A percentile compares a stretch with the other conserved stretches of the same genome.
These are phyloP conservation scores for Autographa pulchrina DNA, from an alignment of 2,888 invertebrate genomes.

Conservation along the genomic window DNA sequence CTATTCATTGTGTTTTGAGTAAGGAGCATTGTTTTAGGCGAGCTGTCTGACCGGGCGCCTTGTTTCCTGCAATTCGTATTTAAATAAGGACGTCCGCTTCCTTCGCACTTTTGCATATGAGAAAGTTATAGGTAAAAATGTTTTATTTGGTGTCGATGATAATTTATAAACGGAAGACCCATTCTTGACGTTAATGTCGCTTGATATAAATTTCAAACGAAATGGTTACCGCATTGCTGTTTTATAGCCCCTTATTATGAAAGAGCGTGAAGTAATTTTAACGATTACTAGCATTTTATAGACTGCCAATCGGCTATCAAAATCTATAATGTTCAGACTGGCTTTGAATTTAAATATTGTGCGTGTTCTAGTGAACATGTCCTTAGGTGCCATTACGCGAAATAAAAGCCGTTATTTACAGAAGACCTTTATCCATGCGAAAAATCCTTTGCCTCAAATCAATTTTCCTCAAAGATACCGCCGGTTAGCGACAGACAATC, in stretches of 20 bases:
- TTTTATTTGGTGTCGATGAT: constrained; percentile 64
- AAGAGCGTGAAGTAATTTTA: constrained; percentile 30
- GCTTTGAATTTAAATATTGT: neutral
- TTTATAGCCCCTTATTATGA: constrained; percentile 45
- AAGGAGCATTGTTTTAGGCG: constrained; percentile 73
- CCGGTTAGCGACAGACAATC: constrained; percentile 32
- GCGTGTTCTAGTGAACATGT: neutral
- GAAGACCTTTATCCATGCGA: constrained; percentile 18
- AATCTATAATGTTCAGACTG: neutral
- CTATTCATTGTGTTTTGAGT: constrained; percentile 63
- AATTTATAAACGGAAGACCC: constrained; percentile 73
- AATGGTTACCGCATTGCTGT: constrained; percentile 40
- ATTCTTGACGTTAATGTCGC: constrained; percentile 58
- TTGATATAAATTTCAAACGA: constrained; percentile 44
- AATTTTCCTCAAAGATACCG: constrained; percentile 48
- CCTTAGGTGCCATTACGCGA: neutral
- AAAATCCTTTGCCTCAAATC: constrained; percentile 37
- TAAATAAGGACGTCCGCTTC: constrained; percentile 85
- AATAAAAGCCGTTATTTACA: constrained; percentile 11
- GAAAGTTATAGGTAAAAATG: constrained; percentile 70
- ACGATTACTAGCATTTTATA: constrained; percentile 37
- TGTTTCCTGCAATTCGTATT: constrained; percentile 77
- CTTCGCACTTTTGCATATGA: constrained; percentile 78
- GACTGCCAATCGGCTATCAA: constrained; percentile 12
- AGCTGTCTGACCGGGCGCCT: constrained; percentile 66